These are phyloP conservation scores for Rhagonycha lutea DNA, from an alignment of 2,888 invertebrate genomes.

Conservation along the genomic window DNA sequence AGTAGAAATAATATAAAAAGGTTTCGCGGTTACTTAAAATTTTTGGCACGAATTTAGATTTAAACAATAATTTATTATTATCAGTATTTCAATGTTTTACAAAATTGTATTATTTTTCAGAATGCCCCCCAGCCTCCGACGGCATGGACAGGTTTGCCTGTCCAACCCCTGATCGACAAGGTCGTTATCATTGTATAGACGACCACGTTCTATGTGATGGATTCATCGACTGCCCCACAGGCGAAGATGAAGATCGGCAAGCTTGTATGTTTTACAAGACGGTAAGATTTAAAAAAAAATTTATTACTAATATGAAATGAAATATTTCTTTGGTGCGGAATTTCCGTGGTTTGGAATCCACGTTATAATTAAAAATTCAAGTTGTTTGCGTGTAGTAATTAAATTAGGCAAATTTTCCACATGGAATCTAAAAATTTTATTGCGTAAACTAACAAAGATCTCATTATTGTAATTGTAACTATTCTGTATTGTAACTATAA, in stretches of 20 bases:
- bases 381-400: background rate
- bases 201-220: conserved; percentile 94
- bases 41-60: too few species aligned
- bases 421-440: background rate
- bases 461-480: background rate
- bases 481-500: background rate
- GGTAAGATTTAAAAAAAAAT: too few species aligned
- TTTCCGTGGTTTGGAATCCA: background rate
- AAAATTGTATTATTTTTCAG: conserved; percentile 59
- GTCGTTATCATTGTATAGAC: conserved; percentile 93
- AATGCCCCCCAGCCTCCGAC: conserved; percentile 90
- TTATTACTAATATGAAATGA: too few species aligned
- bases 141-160: conserved; percentile 95
- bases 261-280: conserved; percentile 97
- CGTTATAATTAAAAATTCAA: background rate
- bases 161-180: conserved; percentile 88
- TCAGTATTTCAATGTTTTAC: too few species aligned
- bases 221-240: conserved; percentile 91
- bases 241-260: conserved; percentile 91
- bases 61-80: too few species aligned
- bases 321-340: background rate
- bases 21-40: too few species aligned
- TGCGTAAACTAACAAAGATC: background rate
- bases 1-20: too few species aligned
- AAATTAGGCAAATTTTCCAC: too few species aligned